Evolutionary conservation across 1,140 invertebrate genomes (phyloP), one percentile per base, ranked within the genome.

Genomic region (Euwallacea fornicatus): DNA sequence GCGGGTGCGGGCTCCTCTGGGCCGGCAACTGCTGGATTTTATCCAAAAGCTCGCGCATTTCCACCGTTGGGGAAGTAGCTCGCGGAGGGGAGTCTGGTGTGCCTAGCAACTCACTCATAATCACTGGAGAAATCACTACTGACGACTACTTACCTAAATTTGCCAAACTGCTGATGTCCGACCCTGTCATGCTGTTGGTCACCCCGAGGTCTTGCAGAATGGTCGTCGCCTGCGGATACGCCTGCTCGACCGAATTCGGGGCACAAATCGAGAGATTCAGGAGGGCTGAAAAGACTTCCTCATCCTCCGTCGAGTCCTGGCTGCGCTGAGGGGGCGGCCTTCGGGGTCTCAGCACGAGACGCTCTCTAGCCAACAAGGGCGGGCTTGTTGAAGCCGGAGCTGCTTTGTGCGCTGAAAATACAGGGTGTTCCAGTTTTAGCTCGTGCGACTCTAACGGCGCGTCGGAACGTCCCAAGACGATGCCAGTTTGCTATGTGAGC

Each of bases 21-120:
- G 79, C 77, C 2, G 88, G 87, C 64, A 90, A 79, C 76, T 89
- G 86, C 61, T 89, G 87, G 73, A 90, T 89, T 82, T 90, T 89
- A 73, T 89, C 87, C 76, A 90, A 80, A 47, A 90, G 80, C 73
- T 89, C 88, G 15, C 85, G 84, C 75, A 89, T 85, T 80, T 89
- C 88, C 71, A 87, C 87, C 10, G 91, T 92, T 2, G 91, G 91
- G 76, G 89, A 91, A 7, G 90, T 92, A 8, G 91, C 90, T 76
- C 89, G 86, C 0, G 91, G 91, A 1, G 91, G 91, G 0, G 91
- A 93, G 73, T 89, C 88, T 15, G 87, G 88, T 43, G 87, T 84
- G 3, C 83, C 66, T 67, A 46, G 7, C 43, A 41, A n/a, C 42
- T 4, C 7, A 50, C 7, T 50, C 9, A 6, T 50, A 10, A 9